A percentile compares a stretch with the other conserved stretches of the same genome.
phyloP scores from a whole-genome alignment of 1,140 invertebrate species.

The Panagrolaimus sp. region DNA sequence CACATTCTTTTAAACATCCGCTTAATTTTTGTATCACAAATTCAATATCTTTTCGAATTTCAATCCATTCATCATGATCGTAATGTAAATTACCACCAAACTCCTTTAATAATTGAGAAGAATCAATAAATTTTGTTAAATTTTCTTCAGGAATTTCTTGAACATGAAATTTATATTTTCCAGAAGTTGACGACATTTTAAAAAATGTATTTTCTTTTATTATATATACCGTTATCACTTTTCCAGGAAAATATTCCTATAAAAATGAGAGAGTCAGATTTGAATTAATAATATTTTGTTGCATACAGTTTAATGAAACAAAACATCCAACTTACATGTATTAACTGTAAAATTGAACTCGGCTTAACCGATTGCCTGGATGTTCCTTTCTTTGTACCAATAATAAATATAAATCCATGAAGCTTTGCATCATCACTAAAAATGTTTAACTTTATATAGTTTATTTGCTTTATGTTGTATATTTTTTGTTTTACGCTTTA shows the following conservation, averaged over 20 bases:
- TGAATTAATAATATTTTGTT: too few relatives aligned
- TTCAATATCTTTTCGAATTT: slow-evolving; percentile 18
- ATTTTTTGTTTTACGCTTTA: too few relatives aligned
- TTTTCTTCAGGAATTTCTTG: slow-evolving; percentile 16
- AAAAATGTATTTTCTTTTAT: slow-evolving; percentile 21
- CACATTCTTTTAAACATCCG: neutral
- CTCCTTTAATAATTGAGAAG: slow-evolving; percentile 10
- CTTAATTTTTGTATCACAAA: neutral
- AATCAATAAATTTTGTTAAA: slow-evolving; percentile 19
- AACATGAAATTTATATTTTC: slow-evolving; percentile 26
- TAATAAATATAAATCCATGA: slow-evolving; percentile 25
- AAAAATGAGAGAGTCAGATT: neutral
- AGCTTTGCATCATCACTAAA: slow-evolving; percentile 16
- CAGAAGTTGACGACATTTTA: neutral
- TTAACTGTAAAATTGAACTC: slow-evolving; percentile 11
- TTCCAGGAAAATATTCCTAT: slow-evolving; percentile 20
- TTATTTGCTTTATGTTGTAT: too few relatives aligned
- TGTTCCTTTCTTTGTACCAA: slow-evolving; percentile 20
- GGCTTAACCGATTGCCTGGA: slow-evolving; percentile 18
- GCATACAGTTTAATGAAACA: neutral
- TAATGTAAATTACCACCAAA: slow-evolving; percentile 24
- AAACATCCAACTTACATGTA: slow-evolving; percentile 9
- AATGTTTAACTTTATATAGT: neutral
- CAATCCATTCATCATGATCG: slow-evolving; percentile 27
- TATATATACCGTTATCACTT: slow-evolving; percentile 12